Evolutionary conservation across 2,113 vertebrate species (phyloP), one percentile per base, ranked within the genome.

Genomic region (Stictonetta naevosa): DNA sequence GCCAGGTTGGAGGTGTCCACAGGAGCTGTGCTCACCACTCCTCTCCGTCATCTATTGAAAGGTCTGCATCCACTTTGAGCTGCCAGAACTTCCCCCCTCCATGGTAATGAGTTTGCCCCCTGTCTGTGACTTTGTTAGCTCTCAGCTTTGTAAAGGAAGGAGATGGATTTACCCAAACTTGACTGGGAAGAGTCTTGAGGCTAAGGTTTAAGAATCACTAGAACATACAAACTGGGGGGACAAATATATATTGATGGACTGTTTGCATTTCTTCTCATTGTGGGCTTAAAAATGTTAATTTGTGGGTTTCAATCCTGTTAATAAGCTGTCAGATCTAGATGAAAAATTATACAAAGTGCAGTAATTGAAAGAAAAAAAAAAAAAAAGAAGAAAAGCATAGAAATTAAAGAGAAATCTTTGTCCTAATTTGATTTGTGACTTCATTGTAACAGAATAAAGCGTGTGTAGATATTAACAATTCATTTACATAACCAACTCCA

Each of bases 351-450:
- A 90, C 50, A 64, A 97, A 88, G 59, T 60, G 46, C 84, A 93
- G 78, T 92, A 94, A 92, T 79, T 71, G 90, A 89, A 96, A 80
- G 46, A 13, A 8, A 53, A 95, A 71, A 96, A 86, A 34, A 46
- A 46, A 19, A 46, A 46, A 46, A 55, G 40, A 71, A 96, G 77
- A 93, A 95, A 82, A 89, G 53, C 73, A 80, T 22, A 92, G 81
- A 94, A 93, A 94, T 93, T 92, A 92, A 93, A 92, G 71, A 82
- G 76, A 96, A 92, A 95, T 93, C 77, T 93, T 78, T 87, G 86
- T 80, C 81, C 33, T 95, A 77, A 96, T 95, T 95, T 93, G 86
- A 95, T 97, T 97, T 96, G 92, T 87, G 84, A 84, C 44, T 96
- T 83, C 80, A 84, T 86, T 95, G 94, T 95, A 91, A 95, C 63